A percentile compares a stretch with the other conserved stretches of the same genome.
phyloP scores from a whole-genome alignment of 2,113 vertebrate species.

The Gnathonemus longibarbis region DNA sequence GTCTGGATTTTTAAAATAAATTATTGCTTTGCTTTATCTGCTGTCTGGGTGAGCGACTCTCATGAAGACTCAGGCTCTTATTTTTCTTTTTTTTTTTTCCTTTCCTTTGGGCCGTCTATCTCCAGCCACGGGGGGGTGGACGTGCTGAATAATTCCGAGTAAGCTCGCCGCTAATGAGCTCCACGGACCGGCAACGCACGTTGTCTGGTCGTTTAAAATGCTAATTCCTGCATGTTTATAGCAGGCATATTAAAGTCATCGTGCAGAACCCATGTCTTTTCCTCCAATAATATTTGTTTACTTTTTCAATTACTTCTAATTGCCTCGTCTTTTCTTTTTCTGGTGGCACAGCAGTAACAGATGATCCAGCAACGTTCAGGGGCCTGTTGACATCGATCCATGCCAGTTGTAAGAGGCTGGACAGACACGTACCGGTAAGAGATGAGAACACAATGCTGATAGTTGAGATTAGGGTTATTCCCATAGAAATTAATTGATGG shows the following conservation, averaged over 20 bases:
- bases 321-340: not conserved
- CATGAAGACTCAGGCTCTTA: conserved; percentile 43
- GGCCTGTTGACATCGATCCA: not conserved
- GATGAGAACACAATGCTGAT: not conserved
- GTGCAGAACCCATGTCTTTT: conserved; percentile 34
- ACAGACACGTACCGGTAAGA: not conserved
- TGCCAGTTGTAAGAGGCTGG: not conserved
- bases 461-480: not conserved
- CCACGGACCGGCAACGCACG: conserved; percentile 49
- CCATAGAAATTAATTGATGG: not conserved
- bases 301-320: conserved; percentile 21
- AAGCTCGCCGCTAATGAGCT: conserved; percentile 67
- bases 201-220: conserved; percentile 59
- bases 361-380: not conserved
- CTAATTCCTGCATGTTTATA: conserved; percentile 54
- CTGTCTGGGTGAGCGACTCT: conserved; percentile 59
- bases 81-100: not conserved
- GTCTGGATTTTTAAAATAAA: conserved; percentile 55
- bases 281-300: conserved; percentile 21
- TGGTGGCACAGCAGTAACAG: not conserved
- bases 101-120: conserved; percentile 39
- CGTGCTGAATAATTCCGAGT: conserved; percentile 56
- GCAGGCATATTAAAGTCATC: conserved; percentile 40
- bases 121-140: conserved; percentile 49
- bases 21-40: conserved; percentile 52